Base-by-base conservation (phyloP, 2,113 vertebrate genomes). In the Dipodomys spectabilis region DNA sequence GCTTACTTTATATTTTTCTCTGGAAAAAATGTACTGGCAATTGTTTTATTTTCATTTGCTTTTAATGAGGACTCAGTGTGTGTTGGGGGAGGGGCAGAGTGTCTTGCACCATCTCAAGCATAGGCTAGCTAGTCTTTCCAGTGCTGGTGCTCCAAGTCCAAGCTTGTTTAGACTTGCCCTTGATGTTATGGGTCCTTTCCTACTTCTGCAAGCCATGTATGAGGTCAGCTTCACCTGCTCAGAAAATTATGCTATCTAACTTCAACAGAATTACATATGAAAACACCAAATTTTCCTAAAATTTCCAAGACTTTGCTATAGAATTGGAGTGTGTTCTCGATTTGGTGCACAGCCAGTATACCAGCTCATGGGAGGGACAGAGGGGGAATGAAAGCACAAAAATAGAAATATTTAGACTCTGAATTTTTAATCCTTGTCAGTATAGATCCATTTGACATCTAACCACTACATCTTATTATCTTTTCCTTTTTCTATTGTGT, bases 401-500 rank as follows among this genome's bases (percentile, higher is more conserved):
- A 57, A 57, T 62, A 23, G 68, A 77, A 88, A 84, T 13, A 19
- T 88, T 79, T 49, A 53, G 39, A 69, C 6, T 13, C 60, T 45
- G 12, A 83, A 83, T 19, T 49, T 83, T n/a, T 83, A 27, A 7
- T 23, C 15, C 28, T 53, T 28, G 45, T 30, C 19, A 83, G 64
- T 5, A 15, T 49, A 8, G 28, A 13, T 15, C 28, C 64, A 20
- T 68, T 68, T 27, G 25, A 53, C 67, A 69, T 53, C 25, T 12
- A 69, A 45, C 28, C 71, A 49, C 95, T 85, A 6, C 2, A 22
- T 1, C 3, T 84, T 28, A 83, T 82, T 95, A 45, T 30, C 10
- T 7, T 95, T 94, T 85, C 11, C 88, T 96, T 94, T 93, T 86
- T 81, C 88, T 25, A 85, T 88, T 67, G 2, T 93, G 10, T 49